Percentiles rank a stretch among this genome's conserved stretches.
Evolutionary conservation across 2,797 vertebrate species (phyloP).

Genomic region (Carduelis carduelis): DNA sequence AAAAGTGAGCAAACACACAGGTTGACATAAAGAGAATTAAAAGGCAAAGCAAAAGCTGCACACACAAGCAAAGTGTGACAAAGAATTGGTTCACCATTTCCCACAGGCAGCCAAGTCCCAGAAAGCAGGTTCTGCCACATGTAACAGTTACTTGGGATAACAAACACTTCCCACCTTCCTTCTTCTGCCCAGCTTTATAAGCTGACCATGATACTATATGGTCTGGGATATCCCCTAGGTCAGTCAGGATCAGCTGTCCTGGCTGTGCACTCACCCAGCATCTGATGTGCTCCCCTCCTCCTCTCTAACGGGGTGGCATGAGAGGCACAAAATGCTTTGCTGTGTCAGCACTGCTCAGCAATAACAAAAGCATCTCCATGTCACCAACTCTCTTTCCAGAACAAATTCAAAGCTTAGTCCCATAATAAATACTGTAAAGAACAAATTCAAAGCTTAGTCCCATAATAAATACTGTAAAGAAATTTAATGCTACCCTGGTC

Average conservation of each 20-base stretch:
- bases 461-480: background rate
- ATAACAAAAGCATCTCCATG: background rate
- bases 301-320: background rate
- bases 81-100: background rate
- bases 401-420: background rate
- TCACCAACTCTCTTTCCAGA: background rate
- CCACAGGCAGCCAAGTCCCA: background rate
- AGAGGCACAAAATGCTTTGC: background rate
- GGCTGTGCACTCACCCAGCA: background rate
- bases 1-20: background rate
- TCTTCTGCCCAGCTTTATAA: background rate
- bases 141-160: background rate
- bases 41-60: background rate
- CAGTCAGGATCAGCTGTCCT: background rate
- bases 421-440: background rate
- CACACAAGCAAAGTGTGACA: accelerated
- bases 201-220: background rate
- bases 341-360: background rate
- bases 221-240: background rate
- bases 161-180: background rate
- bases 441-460: background rate
- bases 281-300: no score
- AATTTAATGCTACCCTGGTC: background rate
- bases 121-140: background rate
- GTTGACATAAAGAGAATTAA: background rate